These are phyloP conservation scores for Hestina assimilis DNA, from an alignment of 1,140 invertebrate genomes.

Conservation along the genomic window DNA sequence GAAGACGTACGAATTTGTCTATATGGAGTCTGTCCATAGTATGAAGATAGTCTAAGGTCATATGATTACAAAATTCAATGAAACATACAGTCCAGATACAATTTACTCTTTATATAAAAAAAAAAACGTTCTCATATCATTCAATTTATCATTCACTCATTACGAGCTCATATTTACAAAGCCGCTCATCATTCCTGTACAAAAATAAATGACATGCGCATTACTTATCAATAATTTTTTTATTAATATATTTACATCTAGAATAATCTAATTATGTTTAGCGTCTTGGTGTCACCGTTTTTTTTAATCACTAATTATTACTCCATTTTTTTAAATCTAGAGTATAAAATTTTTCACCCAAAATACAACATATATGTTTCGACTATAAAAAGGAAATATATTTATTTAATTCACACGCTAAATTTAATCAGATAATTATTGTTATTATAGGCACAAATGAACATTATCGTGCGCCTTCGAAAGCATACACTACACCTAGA, in stretches of 20 bases:
- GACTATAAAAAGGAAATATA: slow-evolving; percentile 48
- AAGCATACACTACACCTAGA: slow-evolving; percentile 41
- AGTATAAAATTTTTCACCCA: slow-evolving; percentile 58
- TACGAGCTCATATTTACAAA: slow-evolving; percentile 47
- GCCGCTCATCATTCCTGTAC: slow-evolving; percentile 47
- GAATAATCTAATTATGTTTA: slow-evolving; percentile 26
- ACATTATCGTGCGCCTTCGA: slow-evolving; percentile 43
- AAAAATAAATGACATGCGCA: slow-evolving; percentile 60
- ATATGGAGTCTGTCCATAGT: too few species aligned
- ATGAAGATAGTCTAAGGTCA: too few species aligned
- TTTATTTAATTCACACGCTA: slow-evolving; percentile 31
- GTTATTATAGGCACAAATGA: slow-evolving; percentile 67
- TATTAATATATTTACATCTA: slow-evolving; percentile 20
- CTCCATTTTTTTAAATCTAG: slow-evolving; percentile 44
- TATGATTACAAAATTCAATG: too few species aligned
- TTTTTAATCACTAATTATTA: slow-evolving; percentile 45
- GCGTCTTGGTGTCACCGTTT: slow-evolving; percentile 63
- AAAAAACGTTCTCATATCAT: neutral
- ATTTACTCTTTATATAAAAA: neutral
- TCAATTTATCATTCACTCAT: slow-evolving; percentile 19
- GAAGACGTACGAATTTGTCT: too few species aligned
- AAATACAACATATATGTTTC: slow-evolving; percentile 43
- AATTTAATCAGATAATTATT: slow-evolving; percentile 44
- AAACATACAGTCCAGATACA: too few species aligned
- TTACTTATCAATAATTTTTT: slow-evolving; percentile 28